These are phyloP conservation scores for Hydrophis major DNA, from an alignment of 2,797 vertebrate genomes.

Conservation along the genomic window DNA sequence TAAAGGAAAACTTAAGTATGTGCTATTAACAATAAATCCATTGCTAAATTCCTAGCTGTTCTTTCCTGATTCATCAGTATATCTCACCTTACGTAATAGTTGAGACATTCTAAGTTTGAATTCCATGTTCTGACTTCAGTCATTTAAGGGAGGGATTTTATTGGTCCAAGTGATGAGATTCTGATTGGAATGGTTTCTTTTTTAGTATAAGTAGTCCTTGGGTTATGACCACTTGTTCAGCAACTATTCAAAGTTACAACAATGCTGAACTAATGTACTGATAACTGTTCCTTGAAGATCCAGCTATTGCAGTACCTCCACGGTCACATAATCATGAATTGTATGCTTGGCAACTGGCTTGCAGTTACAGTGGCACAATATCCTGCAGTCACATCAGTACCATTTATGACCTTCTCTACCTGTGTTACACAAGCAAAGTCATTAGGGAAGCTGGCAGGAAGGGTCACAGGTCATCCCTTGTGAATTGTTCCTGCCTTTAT, in stretches of 20 bases:
- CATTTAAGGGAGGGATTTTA: not conserved
- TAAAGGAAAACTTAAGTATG: rapidly evolving
- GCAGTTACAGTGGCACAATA: not conserved
- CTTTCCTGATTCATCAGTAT: not conserved
- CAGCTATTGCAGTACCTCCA: not conserved
- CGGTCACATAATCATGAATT: not conserved
- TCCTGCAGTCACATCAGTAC: not conserved
- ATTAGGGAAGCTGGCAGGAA: not conserved
- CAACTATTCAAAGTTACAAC: not conserved
- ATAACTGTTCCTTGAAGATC: not conserved
- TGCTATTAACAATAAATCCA: rapidly evolving
- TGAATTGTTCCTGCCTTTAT: not conserved
- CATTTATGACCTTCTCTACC: not conserved
- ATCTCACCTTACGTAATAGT: not conserved
- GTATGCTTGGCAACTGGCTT: not conserved
- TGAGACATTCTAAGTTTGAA: not conserved
- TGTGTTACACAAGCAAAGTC: not conserved
- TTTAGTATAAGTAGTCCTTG: not conserved
- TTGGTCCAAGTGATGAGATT: rapidly evolving
- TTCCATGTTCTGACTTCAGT: not conserved
- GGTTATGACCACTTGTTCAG: not conserved
- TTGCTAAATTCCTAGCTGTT: not conserved
- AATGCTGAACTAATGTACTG: not conserved
- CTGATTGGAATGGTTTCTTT: not conserved
- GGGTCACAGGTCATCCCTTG: not conserved